Conservation (phyloP, 2,888 invertebrate species). For the Nemurella pictetii region DNA sequence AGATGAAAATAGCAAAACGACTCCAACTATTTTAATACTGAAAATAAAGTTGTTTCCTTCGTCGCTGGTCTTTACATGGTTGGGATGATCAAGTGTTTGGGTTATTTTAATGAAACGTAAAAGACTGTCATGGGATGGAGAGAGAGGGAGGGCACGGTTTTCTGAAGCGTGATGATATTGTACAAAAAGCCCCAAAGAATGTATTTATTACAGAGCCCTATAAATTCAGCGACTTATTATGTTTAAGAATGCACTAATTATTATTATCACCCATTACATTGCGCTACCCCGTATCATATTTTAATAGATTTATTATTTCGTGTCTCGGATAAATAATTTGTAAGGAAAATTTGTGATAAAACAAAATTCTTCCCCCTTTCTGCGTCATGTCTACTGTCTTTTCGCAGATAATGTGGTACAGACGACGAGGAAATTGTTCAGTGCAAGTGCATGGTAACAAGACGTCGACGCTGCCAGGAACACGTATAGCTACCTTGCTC, state of each 20-base stretch:
- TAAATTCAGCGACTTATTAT: constrained; percentile 23
- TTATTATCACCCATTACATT: constrained; percentile 4
- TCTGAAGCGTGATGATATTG: neutral
- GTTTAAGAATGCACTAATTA: constrained; percentile 20
- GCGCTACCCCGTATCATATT: constrained; percentile 29
- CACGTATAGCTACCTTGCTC: neutral
- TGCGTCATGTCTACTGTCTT: constrained; percentile 3
- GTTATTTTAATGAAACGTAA: neutral
- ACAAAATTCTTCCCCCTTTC: constrained; percentile 32
- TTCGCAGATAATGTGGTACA: neutral
- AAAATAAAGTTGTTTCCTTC: too few relatives aligned
- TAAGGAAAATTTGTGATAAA: constrained; percentile 34
- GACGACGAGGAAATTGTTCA: neutral
- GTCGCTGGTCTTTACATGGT: neutral
- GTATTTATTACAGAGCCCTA: neutral
- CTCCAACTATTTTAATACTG: too few relatives aligned
- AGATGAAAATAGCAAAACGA: neutral
- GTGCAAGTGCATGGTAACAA: neutral
- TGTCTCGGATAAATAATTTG: constrained; percentile 31
- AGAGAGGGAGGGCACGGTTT: neutral
- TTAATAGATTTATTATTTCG: constrained; percentile 36
- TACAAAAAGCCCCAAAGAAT: constrained; percentile 5
- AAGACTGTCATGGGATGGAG: neutral
- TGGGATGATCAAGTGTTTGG: neutral
- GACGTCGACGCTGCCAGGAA: too few relatives aligned